Evolutionary conservation across 2,113 vertebrate species (phyloP).

Genomic region (Phrynosoma blainvillii): DNA sequence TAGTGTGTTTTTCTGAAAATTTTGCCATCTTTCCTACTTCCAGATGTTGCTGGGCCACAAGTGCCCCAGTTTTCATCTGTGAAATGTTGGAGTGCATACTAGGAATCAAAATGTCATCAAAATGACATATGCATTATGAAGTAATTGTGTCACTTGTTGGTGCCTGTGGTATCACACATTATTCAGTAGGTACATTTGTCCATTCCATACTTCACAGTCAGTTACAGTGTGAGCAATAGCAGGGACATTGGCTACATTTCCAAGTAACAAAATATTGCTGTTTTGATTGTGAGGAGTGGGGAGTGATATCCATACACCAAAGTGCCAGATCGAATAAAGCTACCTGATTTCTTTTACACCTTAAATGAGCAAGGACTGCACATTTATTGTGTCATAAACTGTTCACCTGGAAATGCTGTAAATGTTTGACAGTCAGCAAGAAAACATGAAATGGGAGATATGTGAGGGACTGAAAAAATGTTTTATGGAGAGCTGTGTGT

Average conservation of each 20-base stretch:
- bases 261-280: neutral
- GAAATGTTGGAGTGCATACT: too few relatives aligned
- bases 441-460: neutral
- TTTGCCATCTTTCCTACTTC: too few relatives aligned
- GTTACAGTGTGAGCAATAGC: neutral
- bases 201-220: neutral
- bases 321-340: neutral
- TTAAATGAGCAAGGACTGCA: constrained; percentile 8
- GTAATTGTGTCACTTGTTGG: too few relatives aligned
- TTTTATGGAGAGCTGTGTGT: neutral
- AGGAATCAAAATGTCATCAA: too few relatives aligned
- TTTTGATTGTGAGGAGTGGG: neutral
- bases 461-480: neutral
- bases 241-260: neutral
- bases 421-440: neutral
- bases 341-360: neutral
- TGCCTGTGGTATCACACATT: neutral
- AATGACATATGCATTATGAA: too few relatives aligned
- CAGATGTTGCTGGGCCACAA: too few relatives aligned
- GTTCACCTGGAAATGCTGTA: neutral
- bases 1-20: too few relatives aligned
- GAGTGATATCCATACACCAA: neutral
- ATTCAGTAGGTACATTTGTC: too few relatives aligned
- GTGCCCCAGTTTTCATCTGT: too few relatives aligned
- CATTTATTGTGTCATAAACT: constrained; percentile 13